These are phyloP conservation scores for Ceyx melanurus DNA, from an alignment of 2,113 vertebrate species.

Conservation along the genomic window DNA sequence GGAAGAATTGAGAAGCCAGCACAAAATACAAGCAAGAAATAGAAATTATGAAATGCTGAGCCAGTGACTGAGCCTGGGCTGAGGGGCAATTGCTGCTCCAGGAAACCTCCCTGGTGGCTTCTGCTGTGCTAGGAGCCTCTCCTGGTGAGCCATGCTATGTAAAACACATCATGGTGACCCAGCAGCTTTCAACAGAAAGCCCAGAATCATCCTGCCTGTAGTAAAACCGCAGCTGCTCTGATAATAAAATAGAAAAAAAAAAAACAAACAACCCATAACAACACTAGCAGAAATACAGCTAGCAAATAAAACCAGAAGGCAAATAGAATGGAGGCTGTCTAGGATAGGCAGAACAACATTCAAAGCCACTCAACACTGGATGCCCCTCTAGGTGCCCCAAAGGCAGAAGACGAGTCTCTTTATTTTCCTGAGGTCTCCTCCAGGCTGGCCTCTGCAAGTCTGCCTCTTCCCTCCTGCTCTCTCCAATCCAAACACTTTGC, in stretches of 20 bases:
- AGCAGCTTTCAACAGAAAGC: constrained; percentile 37
- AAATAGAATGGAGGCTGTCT: background rate
- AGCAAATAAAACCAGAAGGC: background rate
- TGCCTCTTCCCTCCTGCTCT: background rate
- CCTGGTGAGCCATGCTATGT: constrained; percentile 10
- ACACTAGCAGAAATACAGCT: background rate
- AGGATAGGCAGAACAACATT: background rate
- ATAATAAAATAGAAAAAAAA: constrained; percentile 17
- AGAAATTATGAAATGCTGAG: background rate
- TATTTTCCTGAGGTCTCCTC: background rate
- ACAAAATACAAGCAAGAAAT: constrained; percentile 26
- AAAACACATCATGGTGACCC: background rate
- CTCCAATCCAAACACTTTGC: background rate
- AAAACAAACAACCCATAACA: background rate
- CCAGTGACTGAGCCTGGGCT: background rate
- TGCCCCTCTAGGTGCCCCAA: background rate
- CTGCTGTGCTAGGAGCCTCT: background rate
- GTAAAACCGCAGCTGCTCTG: constrained; percentile 8
- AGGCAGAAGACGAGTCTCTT: background rate
- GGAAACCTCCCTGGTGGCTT: background rate
- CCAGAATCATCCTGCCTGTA: background rate
- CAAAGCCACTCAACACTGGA: background rate
- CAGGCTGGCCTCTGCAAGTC: background rate
- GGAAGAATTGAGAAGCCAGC: constrained; percentile 1
- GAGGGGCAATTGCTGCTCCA: background rate